Conservation (phyloP, 2,888 invertebrate species). For the Lysandra coridon region DNA sequence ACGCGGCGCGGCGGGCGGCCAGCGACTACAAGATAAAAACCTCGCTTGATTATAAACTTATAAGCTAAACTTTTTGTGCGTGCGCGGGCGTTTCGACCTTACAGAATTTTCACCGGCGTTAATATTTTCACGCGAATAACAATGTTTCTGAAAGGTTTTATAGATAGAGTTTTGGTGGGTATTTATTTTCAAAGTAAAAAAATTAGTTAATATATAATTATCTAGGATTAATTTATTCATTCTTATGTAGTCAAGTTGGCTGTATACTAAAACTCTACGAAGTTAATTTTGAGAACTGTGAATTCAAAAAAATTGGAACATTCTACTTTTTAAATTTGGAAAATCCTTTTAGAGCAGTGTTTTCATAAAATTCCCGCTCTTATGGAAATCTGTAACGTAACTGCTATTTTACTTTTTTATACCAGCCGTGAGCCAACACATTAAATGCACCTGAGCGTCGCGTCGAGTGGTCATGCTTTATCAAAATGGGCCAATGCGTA, state of each 20-base stretch:
- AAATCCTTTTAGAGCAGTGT: neutral
- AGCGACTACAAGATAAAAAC: slow-evolving; percentile 80
- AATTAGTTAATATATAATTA: neutral
- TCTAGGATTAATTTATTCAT: neutral
- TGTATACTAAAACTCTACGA: neutral
- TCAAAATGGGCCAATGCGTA: slow-evolving; percentile 77
- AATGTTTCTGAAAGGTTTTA: neutral
- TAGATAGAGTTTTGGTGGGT: neutral
- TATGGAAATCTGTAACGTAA: neutral
- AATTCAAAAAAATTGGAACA: neutral
- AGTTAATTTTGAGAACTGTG: neutral
- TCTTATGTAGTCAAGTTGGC: neutral
- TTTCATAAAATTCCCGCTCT: neutral
- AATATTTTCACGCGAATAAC: slow-evolving; percentile 1
- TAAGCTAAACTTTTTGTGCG: slow-evolving; percentile 78
- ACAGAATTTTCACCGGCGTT: slow-evolving; percentile 65
- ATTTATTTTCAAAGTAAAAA: neutral
- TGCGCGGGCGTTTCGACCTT: slow-evolving; percentile 68
- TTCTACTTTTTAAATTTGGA: neutral
- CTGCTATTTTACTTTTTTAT: slow-evolving; percentile 20
- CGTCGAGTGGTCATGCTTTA: slow-evolving; percentile 63
- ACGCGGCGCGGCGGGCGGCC: slow-evolving; percentile 70
- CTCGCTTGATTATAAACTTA: slow-evolving; percentile 79
- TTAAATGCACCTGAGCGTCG: slow-evolving; percentile 50
- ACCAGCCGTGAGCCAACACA: slow-evolving; percentile 38